Base-by-base conservation (phyloP, 1,140 invertebrate species). In the Calephelis virginiensis region DNA sequence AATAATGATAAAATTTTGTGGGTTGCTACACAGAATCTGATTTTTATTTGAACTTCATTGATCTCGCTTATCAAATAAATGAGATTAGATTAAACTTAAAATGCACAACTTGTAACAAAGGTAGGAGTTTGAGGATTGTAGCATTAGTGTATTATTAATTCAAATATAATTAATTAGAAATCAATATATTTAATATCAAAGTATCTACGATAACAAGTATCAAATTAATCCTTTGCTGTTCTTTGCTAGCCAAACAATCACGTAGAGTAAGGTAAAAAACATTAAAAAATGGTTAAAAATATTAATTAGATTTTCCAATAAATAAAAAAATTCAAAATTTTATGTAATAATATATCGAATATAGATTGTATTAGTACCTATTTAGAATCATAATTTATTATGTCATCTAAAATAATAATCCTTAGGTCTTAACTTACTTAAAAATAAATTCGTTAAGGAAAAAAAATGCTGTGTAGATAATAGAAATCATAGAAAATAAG, bases 401-500 rank as follows among this genome's bases (percentile, higher is more conserved):
- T 40, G 7, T 40, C 8, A 43, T 7, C 6, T 43, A 6, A 9
- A 5, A 28, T 53, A 28, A 53, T 53, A n/a, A 53, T 53, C 12
- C 10, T 9, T n/a, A 17, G 8, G 14, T 28, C 4, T 53, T 28
- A 17, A 17, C 28, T 17, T 11, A 28, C 17, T 17, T 5, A 28
- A 53, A 7, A 53, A 14, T 49, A 45, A 61, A 64, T 61, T 61
- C 67, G 63, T 63, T 60, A 76, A 76, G 76, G 68, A 83, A 64
- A 80, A 72, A 71, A 88, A 91, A 92, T 92, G 91, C 91, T 92
- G 91, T 92, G 90, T 92, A 92, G 91, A 92, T 92, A 92, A 92
- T 92, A 92, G 89, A 83, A 83, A 89, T 67, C 62, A 73, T 90
- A 87, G 82, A 61, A 71, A 69, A 63, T 73, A 75, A 75, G 62